These are phyloP conservation scores for Kryptopterus vitreolus DNA, from an alignment of 2,797 vertebrate genomes.

Conservation along the genomic window DNA sequence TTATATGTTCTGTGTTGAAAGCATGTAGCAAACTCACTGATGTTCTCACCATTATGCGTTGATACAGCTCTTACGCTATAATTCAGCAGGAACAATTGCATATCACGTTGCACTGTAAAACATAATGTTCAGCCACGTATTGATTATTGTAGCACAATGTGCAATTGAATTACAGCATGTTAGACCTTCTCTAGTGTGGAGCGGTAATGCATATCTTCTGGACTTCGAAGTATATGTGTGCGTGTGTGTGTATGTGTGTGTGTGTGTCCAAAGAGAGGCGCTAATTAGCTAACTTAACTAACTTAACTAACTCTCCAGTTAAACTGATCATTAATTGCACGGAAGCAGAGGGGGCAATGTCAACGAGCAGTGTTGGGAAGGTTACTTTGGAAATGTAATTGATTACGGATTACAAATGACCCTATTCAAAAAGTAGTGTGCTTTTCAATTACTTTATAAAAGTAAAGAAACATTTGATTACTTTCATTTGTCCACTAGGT, in stretches of 20 bases:
- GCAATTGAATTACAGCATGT: constrained; percentile 56
- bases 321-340: background rate
- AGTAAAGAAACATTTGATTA: too few relatives aligned
- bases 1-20: constrained; percentile 18
- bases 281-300: background rate
- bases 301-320: background rate
- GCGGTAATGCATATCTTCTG: constrained; percentile 9
- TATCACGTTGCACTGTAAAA: constrained; percentile 59
- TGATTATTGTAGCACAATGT: constrained; percentile 52
- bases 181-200: constrained; percentile 32
- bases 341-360: background rate
- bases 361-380: too few relatives aligned
- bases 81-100: constrained; percentile 51
- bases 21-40: constrained; percentile 29
- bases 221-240: background rate
- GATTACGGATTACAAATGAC: too few relatives aligned
- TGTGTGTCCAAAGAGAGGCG: background rate
- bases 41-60: constrained; percentile 58
- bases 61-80: constrained; percentile 63
- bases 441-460: too few relatives aligned
- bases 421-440: too few relatives aligned
- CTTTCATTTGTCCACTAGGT: too few relatives aligned
- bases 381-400: too few relatives aligned
- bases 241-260: background rate
- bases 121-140: constrained; percentile 55